A percentile compares a stretch with the other conserved stretches of the same genome.
Conservation (phyloP, 1,140 invertebrate species). For the Sipha flava region DNA sequence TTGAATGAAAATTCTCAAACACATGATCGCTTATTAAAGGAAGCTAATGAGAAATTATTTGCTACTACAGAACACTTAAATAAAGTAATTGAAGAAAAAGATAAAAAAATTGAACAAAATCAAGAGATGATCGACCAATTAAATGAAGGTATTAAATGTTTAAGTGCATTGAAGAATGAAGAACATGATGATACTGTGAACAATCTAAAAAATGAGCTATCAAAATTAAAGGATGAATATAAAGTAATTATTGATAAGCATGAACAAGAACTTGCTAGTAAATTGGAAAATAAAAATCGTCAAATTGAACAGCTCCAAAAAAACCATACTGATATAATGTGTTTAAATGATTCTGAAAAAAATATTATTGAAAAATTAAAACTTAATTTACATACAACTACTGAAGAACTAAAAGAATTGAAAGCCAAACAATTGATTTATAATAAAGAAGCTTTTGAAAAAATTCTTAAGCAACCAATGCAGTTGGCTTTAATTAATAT, state of each 20-base stretch:
- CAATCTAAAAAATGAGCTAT: constrained; percentile 9
- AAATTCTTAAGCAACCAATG: neutral
- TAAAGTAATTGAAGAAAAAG: constrained; percentile 21
- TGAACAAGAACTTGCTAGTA: neutral
- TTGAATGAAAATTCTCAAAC: constrained; percentile 4
- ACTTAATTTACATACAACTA: neutral
- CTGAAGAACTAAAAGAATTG: neutral
- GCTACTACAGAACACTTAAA: neutral
- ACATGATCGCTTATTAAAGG: constrained; percentile 18
- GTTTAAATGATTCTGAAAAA: neutral
- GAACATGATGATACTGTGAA: constrained; percentile 11
- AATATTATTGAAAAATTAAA: neutral
- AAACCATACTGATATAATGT: neutral
- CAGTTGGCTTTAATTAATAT: neutral
- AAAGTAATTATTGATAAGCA: neutral
- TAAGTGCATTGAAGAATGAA: constrained; percentile 12
- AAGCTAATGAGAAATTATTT: constrained; percentile 7
- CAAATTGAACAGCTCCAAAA: neutral
- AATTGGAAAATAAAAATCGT: neutral
- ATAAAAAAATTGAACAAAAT: constrained; percentile 23
- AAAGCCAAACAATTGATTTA: neutral
- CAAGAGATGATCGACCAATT: constrained; percentile 29
- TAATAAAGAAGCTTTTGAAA: neutral
- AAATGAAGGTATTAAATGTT: constrained; percentile 23
- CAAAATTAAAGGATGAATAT: constrained; percentile 2